These are phyloP conservation scores for Scalopus aquaticus DNA, from an alignment of 2,113 vertebrate species.

Conservation along the genomic window DNA sequence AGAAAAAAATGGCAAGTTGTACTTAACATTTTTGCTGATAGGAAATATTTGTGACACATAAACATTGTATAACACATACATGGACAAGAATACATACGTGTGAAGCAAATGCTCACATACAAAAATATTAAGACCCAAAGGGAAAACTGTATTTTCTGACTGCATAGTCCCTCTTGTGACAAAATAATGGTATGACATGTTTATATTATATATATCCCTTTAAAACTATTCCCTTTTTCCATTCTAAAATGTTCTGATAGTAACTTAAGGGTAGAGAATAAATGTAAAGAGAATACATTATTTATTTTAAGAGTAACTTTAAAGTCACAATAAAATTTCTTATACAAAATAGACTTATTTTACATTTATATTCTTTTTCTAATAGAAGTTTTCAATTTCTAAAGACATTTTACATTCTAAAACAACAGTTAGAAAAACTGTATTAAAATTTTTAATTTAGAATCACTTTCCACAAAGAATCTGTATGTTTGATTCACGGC, in stretches of 20 bases:
- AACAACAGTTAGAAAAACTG: constrained; percentile 5
- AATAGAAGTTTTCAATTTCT: not conserved
- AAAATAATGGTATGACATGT: constrained; percentile 36
- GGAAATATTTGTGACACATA: not conserved
- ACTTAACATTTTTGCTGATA: not conserved
- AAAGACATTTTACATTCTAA: not conserved
- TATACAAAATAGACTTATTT: not conserved
- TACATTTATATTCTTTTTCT: not conserved
- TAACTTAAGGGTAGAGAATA: not conserved
- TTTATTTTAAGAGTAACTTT: constrained; percentile 13
- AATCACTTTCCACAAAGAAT: not conserved
- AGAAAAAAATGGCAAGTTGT: not conserved
- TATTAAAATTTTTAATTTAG: not conserved
- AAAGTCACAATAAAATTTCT: not conserved
- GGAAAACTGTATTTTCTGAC: constrained; percentile 5
- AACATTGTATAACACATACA: not conserved
- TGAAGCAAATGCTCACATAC: not conserved
- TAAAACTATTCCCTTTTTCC: not conserved
- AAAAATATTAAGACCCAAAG: not conserved
- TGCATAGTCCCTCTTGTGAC: constrained; percentile 79
- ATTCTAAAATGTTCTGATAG: constrained; percentile 19
- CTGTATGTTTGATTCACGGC: not conserved
- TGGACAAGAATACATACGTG: not conserved
- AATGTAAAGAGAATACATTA: not conserved
- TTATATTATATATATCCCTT: not conserved